These are phyloP conservation scores for Dasypogon diadema DNA, from an alignment of 2,888 invertebrate species.

Conservation along the genomic window DNA sequence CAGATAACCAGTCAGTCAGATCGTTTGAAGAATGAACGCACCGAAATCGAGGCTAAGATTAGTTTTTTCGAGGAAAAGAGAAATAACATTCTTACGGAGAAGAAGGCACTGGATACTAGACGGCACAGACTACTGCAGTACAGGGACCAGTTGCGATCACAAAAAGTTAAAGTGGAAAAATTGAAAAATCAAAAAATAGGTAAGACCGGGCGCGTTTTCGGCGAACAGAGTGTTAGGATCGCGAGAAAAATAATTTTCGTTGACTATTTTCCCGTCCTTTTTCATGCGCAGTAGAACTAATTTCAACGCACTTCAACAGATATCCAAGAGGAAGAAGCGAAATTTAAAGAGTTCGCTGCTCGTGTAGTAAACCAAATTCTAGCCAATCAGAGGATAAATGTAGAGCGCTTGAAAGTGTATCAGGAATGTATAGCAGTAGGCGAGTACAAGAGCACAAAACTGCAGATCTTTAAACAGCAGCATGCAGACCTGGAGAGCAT, in stretches of 20 bases:
- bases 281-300: too few relatives aligned
- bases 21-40: slow-evolving; percentile 60
- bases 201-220: too few relatives aligned
- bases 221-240: too few relatives aligned
- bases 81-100: slow-evolving; percentile 60
- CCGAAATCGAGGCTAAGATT: slow-evolving; percentile 59
- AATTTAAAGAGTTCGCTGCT: slow-evolving; percentile 58
- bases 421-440: slow-evolving; percentile 60
- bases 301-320: slow-evolving; percentile 55
- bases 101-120: slow-evolving; percentile 62
- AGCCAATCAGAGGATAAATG: slow-evolving; percentile 61
- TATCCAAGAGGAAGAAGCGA: slow-evolving; percentile 62
- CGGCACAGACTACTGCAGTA: slow-evolving; percentile 54
- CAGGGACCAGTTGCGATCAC: slow-evolving; percentile 58
- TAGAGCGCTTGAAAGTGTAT: slow-evolving; percentile 61
- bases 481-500: slow-evolving; percentile 59
- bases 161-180: slow-evolving; percentile 56
- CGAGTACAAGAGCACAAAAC: slow-evolving; percentile 60
- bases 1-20: slow-evolving; percentile 59
- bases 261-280: too few relatives aligned
- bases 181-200: slow-evolving; percentile 53
- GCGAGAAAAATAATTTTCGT: too few relatives aligned
- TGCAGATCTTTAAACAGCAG: slow-evolving; percentile 60
- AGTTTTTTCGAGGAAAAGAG: slow-evolving; percentile 62
- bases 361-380: slow-evolving; percentile 61